These are phyloP conservation scores for Ephydatia muelleri DNA, from an alignment of 37 sponge, comb jelly and placozoan species.

Conservation along the genomic window DNA sequence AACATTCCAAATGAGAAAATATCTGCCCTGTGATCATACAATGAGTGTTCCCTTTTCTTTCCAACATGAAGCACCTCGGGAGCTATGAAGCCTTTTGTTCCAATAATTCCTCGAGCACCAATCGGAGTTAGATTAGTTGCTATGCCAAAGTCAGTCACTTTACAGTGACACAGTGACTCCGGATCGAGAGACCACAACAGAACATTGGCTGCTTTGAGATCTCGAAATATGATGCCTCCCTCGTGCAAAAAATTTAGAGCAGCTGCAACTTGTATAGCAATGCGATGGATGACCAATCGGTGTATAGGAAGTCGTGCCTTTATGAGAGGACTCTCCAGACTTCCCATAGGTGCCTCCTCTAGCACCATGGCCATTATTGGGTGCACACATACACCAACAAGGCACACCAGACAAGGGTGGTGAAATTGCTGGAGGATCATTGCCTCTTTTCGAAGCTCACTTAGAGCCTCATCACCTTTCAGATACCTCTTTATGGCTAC, in stretches of 20 bases:
- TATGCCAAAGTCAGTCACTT: conserved; percentile 86
- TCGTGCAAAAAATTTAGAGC: conserved; percentile 80
- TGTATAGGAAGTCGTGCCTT: conserved; percentile 58
- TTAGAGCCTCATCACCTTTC: conserved; percentile 49
- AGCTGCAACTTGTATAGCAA: conserved; percentile 81
- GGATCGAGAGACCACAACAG: conserved; percentile 85
- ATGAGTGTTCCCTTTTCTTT: conserved; percentile 60
- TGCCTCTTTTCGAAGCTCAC: conserved; percentile 77
- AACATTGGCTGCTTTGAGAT: conserved; percentile 87
- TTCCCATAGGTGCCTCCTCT: conserved; percentile 83
- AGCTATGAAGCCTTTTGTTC: conserved; percentile 91
- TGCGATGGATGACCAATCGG: conserved; percentile 65
- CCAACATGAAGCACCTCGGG: conserved; percentile 83
- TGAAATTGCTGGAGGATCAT: conserved; percentile 65
- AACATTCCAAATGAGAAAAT: conserved; percentile 88
- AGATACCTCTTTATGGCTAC: conserved; percentile 83
- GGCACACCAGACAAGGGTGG: conserved; percentile 82
- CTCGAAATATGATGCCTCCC: conserved; percentile 77
- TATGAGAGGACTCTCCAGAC: conserved; percentile 63
- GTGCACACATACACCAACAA: conserved; percentile 75
- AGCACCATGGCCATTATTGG: conserved; percentile 85
- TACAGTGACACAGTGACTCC: conserved; percentile 74
- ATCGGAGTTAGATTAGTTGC: conserved; percentile 70
- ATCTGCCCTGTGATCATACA: conserved; percentile 81
- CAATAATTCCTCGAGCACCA: conserved; percentile 68